These are phyloP conservation scores for Drosophila algonquin DNA, from an alignment of 2,888 invertebrate genomes.

Conservation along the genomic window DNA sequence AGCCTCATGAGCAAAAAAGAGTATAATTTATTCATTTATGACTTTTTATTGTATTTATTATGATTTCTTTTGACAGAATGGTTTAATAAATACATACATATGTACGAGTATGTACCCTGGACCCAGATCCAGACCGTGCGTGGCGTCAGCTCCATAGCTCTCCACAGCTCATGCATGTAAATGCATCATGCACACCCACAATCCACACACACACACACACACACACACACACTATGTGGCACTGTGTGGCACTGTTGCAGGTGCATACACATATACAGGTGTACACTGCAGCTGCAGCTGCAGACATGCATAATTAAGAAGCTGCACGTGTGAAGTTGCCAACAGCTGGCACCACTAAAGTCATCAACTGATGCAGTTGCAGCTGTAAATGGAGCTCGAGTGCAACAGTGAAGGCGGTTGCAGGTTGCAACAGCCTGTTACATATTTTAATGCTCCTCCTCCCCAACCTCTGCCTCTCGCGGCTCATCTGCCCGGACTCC, in stretches of 20 bases:
- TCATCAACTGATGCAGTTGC: constrained; percentile 39
- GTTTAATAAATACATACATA: constrained; percentile 45
- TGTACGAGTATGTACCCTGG: too few species aligned
- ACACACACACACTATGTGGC: background rate
- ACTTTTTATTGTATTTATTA: constrained; percentile 48
- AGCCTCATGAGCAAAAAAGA: constrained; percentile 25
- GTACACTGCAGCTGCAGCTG: constrained; percentile 38
- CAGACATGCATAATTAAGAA: constrained; percentile 61
- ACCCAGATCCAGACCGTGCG: background rate
- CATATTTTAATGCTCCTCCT: constrained; percentile 29
- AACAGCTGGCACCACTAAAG: constrained; percentile 41
- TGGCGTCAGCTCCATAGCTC: background rate
- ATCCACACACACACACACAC: background rate
- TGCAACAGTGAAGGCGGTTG: constrained; percentile 3
- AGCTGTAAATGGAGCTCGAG: constrained; percentile 1
- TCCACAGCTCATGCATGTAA: constrained; percentile 39
- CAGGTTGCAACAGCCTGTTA: constrained; percentile 35
- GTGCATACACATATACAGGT: constrained; percentile 10
- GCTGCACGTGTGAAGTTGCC: constrained; percentile 60
- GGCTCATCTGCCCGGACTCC: background rate
- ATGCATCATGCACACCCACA: constrained; percentile 23
- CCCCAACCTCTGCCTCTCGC: background rate
- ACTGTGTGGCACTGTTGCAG: constrained; percentile 1
- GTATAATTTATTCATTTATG: constrained; percentile 54
- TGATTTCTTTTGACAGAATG: constrained; percentile 54